Evolutionary conservation across 2,113 vertebrate species (phyloP), one percentile per base, ranked within the genome.

Genomic region (Greenwoodochromis staneri): DNA sequence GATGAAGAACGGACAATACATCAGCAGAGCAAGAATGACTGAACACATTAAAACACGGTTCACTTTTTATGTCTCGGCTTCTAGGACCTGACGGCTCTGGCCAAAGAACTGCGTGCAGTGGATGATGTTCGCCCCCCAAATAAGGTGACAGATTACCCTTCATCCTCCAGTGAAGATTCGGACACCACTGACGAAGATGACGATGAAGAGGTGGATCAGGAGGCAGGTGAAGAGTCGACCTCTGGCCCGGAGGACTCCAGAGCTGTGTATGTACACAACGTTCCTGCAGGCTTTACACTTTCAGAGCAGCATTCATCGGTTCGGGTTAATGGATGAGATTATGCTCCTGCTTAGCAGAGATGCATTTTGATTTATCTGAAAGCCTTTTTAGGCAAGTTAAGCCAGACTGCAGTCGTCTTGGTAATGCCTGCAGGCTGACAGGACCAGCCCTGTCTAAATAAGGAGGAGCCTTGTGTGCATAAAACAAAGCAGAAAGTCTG

Each of bases 111-210:
- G 47, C 97, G 99, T 47, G 99, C 99, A 0, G 98, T 98, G 76
- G 99, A 99, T 17, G 99, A 99, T 10, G 97, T 98, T 36, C 96
- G 98, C 21, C 98, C 98, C 1, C 97, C 97, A 0, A 98, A 99
- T 93, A 99, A 99, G 94, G 98, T 99, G 85, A 99, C 98, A 0
- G 99, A 99, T 89, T 99, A 99, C 89, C 73, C 73, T 34, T 99
- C 98, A 1, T 99, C 99, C 16, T 99, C 99, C 80, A 99, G 99
- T 49, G 99, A 99, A 27, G 99, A 99, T 36, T 99, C 98, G 0
- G 98, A 98, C 85, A 99, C 99, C 1, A 99, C 98, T 0, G 99
- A 99, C 9, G 99, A 99, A 71, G 99, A 99, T 29, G 99, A 99
- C 1, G 99, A 99, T 1, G 99, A 99, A 19, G 99, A 99, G 10